Percentiles rank a stretch among this genome's conserved stretches.
Conservation (phyloP, 2,797 vertebrate species). For the Okamejei kenojei region DNA sequence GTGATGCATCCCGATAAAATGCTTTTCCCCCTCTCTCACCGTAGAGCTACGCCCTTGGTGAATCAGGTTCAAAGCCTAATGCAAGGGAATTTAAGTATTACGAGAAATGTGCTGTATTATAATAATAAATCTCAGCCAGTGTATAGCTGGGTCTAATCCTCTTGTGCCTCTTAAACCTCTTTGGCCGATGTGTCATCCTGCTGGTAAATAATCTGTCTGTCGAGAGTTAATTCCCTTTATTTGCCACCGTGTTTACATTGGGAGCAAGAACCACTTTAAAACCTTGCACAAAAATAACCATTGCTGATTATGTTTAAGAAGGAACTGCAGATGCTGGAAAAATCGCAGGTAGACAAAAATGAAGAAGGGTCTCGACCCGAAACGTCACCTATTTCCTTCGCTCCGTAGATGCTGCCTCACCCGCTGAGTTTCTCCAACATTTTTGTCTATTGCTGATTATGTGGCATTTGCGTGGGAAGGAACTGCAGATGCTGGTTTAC, state of each 20-base stretch:
- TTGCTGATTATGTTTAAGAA: not conserved
- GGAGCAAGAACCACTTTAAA: not conserved
- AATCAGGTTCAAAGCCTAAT: not conserved
- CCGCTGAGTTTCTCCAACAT: too few species aligned
- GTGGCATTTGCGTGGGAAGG: too few species aligned
- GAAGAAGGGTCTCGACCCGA: too few species aligned
- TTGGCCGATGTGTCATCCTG: constrained; percentile 12
- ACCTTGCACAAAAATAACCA: not conserved
- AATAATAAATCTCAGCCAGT: not conserved
- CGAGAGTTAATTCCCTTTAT: not conserved
- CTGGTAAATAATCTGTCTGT: constrained; percentile 18
- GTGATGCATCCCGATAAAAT: not conserved
- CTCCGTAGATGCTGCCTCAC: too few species aligned
- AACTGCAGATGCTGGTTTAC: too few species aligned
- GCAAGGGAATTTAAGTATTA: not conserved
- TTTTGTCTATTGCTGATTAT: too few species aligned
- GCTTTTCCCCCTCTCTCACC: too few species aligned
- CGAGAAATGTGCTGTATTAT: not conserved
- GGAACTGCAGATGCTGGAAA: too few species aligned
- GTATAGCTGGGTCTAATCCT: constrained; percentile 29
- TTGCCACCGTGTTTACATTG: not conserved
- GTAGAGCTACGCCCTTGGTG: not conserved
- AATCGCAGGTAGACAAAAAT: too few species aligned
- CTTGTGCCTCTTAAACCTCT: not conserved
- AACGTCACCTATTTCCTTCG: too few species aligned